Evolutionary conservation across 2,888 invertebrate species (phyloP), one percentile per base, ranked within the genome.

Genomic region (Conistra vaccinii): DNA sequence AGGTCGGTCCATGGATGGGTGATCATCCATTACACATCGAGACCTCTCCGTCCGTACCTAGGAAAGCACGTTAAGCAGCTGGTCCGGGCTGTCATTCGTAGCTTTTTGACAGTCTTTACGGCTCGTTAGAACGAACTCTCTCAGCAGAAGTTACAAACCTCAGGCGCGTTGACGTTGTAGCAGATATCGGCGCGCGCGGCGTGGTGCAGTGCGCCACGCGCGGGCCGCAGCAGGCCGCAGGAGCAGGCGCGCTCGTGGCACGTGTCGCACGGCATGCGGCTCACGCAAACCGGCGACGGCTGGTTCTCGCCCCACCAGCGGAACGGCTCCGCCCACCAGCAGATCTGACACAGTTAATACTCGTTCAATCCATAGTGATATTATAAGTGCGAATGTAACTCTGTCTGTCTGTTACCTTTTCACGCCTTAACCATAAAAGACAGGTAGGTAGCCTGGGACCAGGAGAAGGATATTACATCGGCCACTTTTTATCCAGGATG

Each of bases 101-200:
- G 42, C 14, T 45, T 17, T 45, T 45, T 17, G 45, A 45, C 42
- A 42, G 51, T 51, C 51, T 7, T 51, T 51, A 51, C 3, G 51
- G 51, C 23, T 51, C 9, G 23, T 23, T 10, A 23, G 23, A 51
- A n/a, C n/a, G n/a, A n/a, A n/a, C n/a, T n/a, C n/a, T n/a, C n/a
- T n/a, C 3, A 51, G 20, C 5, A 51, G n/a, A 5, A 12, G 9
- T 65, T 14, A 60, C 88, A 73, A 23, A 94, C 94, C 69, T 87
- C 85, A 0, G 94, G 93, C 0, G 94, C 93, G 51, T 86, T 87
- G 23, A 90, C 92, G 4, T 85, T 78, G 77, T 93, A 94, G 17
- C 65, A 53, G 3, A 94, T 72, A 0, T 39, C 3, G 0, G 53
- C 63, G 0, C 17, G 3, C n/a, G 67, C 72, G 1, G 53, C 74